These are phyloP conservation scores for Drosophila testacea DNA, from an alignment of 2,888 invertebrate species.

Conservation along the genomic window DNA sequence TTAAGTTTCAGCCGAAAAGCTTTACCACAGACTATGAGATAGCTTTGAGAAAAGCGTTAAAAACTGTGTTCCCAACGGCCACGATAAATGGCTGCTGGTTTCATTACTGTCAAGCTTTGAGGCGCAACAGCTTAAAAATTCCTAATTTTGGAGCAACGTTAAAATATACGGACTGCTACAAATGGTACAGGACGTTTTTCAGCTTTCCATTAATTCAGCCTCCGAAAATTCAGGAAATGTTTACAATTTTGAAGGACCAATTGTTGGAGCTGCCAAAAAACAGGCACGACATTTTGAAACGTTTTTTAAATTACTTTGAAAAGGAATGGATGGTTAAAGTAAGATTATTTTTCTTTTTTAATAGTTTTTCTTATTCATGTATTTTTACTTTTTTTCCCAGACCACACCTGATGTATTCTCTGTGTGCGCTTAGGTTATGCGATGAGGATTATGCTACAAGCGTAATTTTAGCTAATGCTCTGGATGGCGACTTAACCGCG, in stretches of 20 bases:
- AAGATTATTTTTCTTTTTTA: no score
- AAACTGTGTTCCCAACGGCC: conserved; percentile 4
- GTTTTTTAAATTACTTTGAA: no score
- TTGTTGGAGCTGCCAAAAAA: no score
- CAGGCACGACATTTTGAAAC: no score
- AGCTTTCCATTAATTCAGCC: no score
- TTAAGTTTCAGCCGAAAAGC: conserved; percentile 9
- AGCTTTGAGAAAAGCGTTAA: conserved; percentile 5
- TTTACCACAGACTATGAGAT: conserved; percentile 7
- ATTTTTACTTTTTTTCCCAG: no score
- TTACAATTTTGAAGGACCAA: conserved; percentile 7
- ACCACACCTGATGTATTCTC: no score
- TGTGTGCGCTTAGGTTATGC: no score
- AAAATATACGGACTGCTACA: background rate
- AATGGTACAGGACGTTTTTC: no score
- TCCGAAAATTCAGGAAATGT: background rate
- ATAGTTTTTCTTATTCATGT: no score
- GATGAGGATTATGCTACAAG: background rate
- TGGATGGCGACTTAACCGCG: background rate
- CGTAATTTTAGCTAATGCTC: background rate
- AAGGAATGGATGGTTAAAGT: no score
- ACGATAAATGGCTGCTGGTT: conserved; percentile 3
- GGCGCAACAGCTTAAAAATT: conserved; percentile 10
- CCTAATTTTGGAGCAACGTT: conserved; percentile 2
- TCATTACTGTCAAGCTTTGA: conserved; percentile 12